Base-by-base conservation (phyloP, 2,888 invertebrate species). In the Metopia argyrocephala region DNA sequence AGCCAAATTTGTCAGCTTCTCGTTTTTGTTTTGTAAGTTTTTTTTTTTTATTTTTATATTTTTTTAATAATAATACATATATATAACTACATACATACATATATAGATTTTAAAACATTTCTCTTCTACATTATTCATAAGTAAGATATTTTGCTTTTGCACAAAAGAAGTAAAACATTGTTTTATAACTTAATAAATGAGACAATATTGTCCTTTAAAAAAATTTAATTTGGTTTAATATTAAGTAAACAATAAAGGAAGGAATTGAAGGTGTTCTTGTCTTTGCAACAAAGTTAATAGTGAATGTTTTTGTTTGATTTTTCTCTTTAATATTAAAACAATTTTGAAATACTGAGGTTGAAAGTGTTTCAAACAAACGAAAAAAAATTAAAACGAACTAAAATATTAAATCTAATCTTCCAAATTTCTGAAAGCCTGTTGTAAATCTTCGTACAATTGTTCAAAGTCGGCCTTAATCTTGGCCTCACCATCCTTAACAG, bases 381-480 rank as follows among this genome's bases (percentile, higher is more conserved):
- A 76, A 69, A 38, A 48, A 68, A 50, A 20, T 45, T 45, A 54
- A 80, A 76, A 64, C 73, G 54, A 59, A 70, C 31, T 46, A 66
- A 73, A 50, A 79, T 69, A 75, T 38, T 65, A 65, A 70, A 70
- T 27, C 93, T 97, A 98, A 91, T 99, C 99, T 93, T 99, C 99
- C 89, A 99, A 93, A 93, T 98, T 98, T 91, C 99, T 95, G 94
- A 99, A 99, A 86, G 97, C 96, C 89, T 96, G 96, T 87, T 97
- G 96, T 93, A 99, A 97, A 90, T 98, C 97, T 91, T 99, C 99
- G 87, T 97, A 93, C 73, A 99, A 92, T 89, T 98, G 98, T 90
- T 99, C 99, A 91, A 96, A 98, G 89, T 99, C 98, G 59, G 96
- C 95, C 91, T 96, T 96, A 91, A 99, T 98, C 92, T 98, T 99